Percentiles rank a stretch among this genome's conserved stretches.
These are phyloP conservation scores for Leptosomus discolor DNA, from an alignment of 2,113 vertebrate species.

Conservation along the genomic window DNA sequence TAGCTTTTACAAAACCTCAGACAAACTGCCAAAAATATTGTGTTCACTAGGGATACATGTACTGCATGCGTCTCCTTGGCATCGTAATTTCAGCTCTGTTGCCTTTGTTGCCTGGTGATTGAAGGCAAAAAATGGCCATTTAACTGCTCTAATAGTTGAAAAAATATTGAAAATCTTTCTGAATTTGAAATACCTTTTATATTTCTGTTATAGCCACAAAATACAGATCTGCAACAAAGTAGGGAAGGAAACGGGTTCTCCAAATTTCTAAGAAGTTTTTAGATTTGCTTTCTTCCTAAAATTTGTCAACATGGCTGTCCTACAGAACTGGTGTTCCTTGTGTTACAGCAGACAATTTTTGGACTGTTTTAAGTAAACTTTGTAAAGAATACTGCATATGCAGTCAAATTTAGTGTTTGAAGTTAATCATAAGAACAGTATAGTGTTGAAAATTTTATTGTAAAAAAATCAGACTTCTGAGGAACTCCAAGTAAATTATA, in stretches of 20 bases:
- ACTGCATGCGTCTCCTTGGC: not conserved
- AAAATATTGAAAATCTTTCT: not conserved
- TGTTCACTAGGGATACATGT: not conserved
- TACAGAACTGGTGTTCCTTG: not conserved
- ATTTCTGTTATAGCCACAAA: not conserved
- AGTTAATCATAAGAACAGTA: not conserved
- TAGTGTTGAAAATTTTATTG: not conserved
- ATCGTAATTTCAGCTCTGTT: not conserved
- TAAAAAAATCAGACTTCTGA: not conserved
- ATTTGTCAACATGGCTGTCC: not conserved
- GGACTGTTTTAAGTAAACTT: not conserved
- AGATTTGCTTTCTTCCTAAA: not conserved
- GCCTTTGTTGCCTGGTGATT: not conserved
- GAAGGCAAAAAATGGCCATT: not conserved
- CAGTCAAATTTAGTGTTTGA: not conserved
- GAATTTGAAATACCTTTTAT: not conserved
- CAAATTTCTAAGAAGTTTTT: not conserved
- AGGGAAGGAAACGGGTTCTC: not conserved
- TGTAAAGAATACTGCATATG: not conserved
- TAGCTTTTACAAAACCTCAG: conserved; percentile 3
- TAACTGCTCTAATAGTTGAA: not conserved
- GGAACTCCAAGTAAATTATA: not conserved
- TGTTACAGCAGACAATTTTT: not conserved
- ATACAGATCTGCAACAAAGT: not conserved
- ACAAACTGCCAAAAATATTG: not conserved